Percentiles rank a stretch among this genome's conserved stretches.
Evolutionary conservation across 1,140 invertebrate genomes (phyloP).

Genomic region (Pissodes strobi): DNA sequence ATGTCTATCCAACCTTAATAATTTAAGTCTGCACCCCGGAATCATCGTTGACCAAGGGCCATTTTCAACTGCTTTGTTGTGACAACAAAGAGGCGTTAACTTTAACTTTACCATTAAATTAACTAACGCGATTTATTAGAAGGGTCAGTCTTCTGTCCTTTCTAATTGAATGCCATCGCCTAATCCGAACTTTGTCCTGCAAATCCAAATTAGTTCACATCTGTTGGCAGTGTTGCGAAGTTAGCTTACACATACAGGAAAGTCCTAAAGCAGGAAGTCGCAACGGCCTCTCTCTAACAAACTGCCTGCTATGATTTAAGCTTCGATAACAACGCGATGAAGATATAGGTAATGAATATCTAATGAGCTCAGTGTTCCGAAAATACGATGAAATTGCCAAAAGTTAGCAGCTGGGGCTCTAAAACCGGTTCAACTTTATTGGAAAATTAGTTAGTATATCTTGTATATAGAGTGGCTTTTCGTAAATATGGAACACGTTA

Average conservation of each 20-base stretch:
- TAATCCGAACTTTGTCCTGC: slow-evolving; percentile 23
- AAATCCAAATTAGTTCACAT: slow-evolving; percentile 35
- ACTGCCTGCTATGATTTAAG: too few species aligned
- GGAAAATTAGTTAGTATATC: too few species aligned
- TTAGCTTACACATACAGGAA: not conserved
- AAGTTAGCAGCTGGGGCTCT: too few species aligned
- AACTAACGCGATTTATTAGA: slow-evolving; percentile 38
- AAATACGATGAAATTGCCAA: too few species aligned
- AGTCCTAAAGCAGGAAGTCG: not conserved
- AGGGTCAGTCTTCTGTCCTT: slow-evolving; percentile 31
- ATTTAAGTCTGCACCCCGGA: slow-evolving; percentile 15
- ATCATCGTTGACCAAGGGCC: slow-evolving; percentile 22
- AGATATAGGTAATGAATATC: too few species aligned
- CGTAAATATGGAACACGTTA: too few species aligned
- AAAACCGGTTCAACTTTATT: too few species aligned
- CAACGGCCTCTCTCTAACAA: too few species aligned
- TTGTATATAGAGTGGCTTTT: too few species aligned
- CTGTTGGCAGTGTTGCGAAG: slow-evolving; percentile 13
- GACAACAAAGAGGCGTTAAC: slow-evolving; percentile 37
- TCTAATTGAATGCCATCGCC: slow-evolving; percentile 33
- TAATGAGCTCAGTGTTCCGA: too few species aligned
- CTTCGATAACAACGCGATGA: too few species aligned
- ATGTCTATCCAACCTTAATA: slow-evolving; percentile 8
- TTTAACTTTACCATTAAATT: slow-evolving; percentile 34
- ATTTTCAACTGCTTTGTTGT: slow-evolving; percentile 27